A percentile compares a stretch with the other conserved stretches of the same genome.
phyloP scores from a whole-genome alignment of 2,888 invertebrate species.

The Lepidocyrtinus sp. region DNA sequence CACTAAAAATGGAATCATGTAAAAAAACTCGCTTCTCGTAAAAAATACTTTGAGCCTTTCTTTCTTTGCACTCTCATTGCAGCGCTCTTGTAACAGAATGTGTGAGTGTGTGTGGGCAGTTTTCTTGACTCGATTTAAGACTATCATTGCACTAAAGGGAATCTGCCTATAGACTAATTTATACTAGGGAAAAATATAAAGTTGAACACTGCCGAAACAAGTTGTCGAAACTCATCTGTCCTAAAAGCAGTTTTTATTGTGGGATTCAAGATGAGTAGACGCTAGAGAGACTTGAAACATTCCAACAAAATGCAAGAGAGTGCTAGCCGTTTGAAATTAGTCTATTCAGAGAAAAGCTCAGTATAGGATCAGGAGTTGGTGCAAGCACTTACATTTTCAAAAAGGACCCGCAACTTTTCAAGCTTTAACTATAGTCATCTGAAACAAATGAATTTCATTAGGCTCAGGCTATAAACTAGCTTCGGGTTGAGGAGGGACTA shows the following conservation, averaged over 20 bases:
- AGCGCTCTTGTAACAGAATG: too few relatives aligned
- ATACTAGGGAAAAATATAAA: neutral
- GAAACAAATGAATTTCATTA: too few relatives aligned
- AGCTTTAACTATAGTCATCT: neutral
- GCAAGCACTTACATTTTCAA: neutral
- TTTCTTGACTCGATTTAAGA: neutral
- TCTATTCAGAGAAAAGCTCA: neutral
- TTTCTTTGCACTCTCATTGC: neutral
- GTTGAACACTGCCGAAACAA: neutral
- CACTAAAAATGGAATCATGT: neutral
- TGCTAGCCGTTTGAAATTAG: neutral
- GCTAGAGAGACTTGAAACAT: neutral
- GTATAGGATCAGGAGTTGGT: neutral
- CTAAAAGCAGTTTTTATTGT: neutral
- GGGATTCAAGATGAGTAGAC: neutral
- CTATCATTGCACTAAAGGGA: neutral
- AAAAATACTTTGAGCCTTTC: neutral
- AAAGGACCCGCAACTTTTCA: neutral
- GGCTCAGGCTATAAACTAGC: too few relatives aligned
- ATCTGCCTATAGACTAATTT: neutral
- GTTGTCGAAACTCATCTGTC: neutral
- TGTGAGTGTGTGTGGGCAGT: too few relatives aligned
- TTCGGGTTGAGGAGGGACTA: too few relatives aligned
- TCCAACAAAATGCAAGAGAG: neutral
- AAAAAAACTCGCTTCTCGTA: neutral